These are phyloP conservation scores for Pedionomus torquatus DNA, from an alignment of 2,113 vertebrate species.

Conservation along the genomic window DNA sequence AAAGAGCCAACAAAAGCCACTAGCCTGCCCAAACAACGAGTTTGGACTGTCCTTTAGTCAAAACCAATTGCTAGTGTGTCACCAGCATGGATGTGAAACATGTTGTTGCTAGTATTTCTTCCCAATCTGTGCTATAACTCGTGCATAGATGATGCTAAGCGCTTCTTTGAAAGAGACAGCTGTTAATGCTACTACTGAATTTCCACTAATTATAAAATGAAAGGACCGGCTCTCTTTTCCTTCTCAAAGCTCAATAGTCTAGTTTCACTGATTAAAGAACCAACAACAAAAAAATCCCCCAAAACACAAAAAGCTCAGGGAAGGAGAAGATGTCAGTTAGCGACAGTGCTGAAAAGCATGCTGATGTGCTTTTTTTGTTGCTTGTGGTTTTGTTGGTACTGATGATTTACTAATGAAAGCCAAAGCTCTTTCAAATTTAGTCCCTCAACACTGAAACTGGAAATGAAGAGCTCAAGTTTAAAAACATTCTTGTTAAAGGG, in stretches of 20 bases:
- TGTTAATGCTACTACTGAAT: conserved; percentile 55
- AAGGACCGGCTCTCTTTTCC: conserved; percentile 35
- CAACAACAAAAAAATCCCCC: conserved; percentile 37
- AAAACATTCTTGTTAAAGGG: conserved; percentile 27
- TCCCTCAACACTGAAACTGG: background rate
- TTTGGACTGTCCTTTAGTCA: background rate
- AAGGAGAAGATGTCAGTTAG: conserved; percentile 33
- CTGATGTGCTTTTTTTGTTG: conserved; percentile 58
- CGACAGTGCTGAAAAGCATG: conserved; percentile 27
- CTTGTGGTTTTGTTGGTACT: conserved; percentile 49
- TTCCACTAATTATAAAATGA: conserved; percentile 67
- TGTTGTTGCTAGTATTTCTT: background rate
- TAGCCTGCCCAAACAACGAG: background rate
- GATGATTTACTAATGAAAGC: conserved; percentile 62
- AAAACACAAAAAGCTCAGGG: conserved; percentile 41
- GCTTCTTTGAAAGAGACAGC: conserved; percentile 51
- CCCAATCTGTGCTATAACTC: background rate
- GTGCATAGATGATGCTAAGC: background rate
- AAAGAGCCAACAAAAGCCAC: background rate
- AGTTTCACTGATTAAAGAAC: conserved; percentile 35
- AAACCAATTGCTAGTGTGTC: background rate
- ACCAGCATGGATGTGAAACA: background rate
- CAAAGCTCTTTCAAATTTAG: conserved; percentile 45
- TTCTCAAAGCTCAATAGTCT: conserved; percentile 36
- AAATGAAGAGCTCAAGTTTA: conserved; percentile 57